These are phyloP conservation scores for Urocitellus parryii DNA, from an alignment of 2,113 vertebrate species.

Conservation along the genomic window DNA sequence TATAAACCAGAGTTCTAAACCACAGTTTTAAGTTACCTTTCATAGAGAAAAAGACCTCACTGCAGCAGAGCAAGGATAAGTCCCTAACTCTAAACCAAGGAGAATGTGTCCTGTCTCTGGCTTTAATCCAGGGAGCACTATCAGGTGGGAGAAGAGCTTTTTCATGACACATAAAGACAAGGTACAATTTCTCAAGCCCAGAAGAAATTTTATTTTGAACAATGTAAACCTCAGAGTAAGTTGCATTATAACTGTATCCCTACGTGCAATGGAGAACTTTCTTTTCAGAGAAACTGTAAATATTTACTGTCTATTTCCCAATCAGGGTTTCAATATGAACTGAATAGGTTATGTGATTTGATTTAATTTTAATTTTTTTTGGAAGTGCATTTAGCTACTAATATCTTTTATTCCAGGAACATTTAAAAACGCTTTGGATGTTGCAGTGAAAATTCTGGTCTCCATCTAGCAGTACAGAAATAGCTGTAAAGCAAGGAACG, in stretches of 20 bases:
- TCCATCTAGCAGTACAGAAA: background rate
- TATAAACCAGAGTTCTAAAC: background rate
- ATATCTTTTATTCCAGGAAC: background rate
- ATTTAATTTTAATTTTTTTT: background rate
- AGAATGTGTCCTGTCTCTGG: background rate
- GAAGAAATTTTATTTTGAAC: constrained; percentile 22
- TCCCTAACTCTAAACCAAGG: too few relatives aligned
- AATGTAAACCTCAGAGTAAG: constrained; percentile 21
- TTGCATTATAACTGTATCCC: constrained; percentile 39
- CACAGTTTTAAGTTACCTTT: background rate
- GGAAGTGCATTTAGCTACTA: background rate
- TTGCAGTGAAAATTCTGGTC: background rate
- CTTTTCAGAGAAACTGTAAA: constrained; percentile 52
- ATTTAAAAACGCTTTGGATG: background rate
- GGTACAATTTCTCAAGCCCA: background rate
- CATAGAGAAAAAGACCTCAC: background rate
- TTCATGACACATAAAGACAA: background rate
- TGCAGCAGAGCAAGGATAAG: background rate
- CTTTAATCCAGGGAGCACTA: background rate
- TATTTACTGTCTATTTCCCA: constrained; percentile 54
- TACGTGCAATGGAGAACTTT: constrained; percentile 32
- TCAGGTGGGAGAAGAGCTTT: background rate
- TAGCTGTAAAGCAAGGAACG: background rate
- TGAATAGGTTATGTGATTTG: constrained; percentile 1
- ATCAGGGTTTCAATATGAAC: constrained; percentile 64